Evolutionary conservation across 1,140 invertebrate species (phyloP).

Genomic region (Brachionus paranguensis): DNA sequence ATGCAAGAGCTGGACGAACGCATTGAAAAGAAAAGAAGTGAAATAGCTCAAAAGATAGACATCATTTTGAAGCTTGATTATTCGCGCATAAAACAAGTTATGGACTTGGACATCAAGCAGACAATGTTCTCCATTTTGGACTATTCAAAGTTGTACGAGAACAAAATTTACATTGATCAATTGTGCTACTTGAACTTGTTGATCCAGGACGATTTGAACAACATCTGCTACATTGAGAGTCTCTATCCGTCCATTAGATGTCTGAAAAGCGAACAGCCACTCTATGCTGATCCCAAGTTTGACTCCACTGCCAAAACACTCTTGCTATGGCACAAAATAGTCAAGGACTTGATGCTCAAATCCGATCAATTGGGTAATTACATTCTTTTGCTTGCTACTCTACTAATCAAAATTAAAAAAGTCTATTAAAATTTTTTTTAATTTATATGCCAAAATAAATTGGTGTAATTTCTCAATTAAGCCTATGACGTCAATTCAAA

Average conservation of each 20-base stretch:
- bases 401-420: too few species aligned
- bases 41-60: conserved; percentile 11
- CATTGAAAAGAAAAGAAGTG: neutral
- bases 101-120: neutral
- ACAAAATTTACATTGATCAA: conserved; percentile 11
- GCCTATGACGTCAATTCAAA: neutral
- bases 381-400: neutral
- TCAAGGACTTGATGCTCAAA: conserved; percentile 9
- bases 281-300: conserved; percentile 6
- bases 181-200: conserved; percentile 5
- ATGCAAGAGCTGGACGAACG: conserved; percentile 14
- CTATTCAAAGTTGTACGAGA: conserved; percentile 18
- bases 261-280: neutral
- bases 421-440: too few species aligned
- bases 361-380: neutral
- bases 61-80: neutral
- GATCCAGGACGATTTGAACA: neutral
- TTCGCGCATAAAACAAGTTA: neutral
- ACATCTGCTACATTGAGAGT: conserved; percentile 10
- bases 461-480: neutral
- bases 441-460: neutral
- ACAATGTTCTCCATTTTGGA: neutral
- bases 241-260: conserved; percentile 20
- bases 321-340: conserved; percentile 19
- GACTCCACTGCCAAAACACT: conserved; percentile 14